phyloP scores from a whole-genome alignment of 2,113 vertebrate genomes.

The Sinocyclocheilus rhinocerous region DNA sequence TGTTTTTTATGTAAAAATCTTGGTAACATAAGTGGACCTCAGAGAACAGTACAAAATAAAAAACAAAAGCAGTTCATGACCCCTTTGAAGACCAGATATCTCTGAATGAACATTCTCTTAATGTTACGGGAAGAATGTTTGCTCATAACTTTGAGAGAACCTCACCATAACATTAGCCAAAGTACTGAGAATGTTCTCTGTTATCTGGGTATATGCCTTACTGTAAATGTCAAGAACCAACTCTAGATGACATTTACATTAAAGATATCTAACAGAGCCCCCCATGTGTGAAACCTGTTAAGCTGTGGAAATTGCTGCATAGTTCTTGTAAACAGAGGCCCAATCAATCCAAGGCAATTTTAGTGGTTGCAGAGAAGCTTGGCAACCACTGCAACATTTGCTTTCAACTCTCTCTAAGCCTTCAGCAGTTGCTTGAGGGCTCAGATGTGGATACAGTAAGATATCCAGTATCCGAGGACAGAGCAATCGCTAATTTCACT shows the following conservation, averaged over 20 bases:
- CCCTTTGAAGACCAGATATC: too few relatives aligned
- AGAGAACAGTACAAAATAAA: too few relatives aligned
- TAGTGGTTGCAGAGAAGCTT: conserved; percentile 65
- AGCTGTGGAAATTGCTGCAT: conserved; percentile 42
- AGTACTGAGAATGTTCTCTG: too few relatives aligned
- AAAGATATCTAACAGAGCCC: conserved; percentile 10
- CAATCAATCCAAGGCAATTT: conserved; percentile 66
- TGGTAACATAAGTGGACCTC: too few relatives aligned
- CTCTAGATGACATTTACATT: conserved; percentile 3
- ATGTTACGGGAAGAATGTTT: too few relatives aligned
- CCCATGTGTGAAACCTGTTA: conserved; percentile 49
- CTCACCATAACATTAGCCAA: too few relatives aligned
- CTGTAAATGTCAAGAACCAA: neutral
- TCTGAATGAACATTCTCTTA: too few relatives aligned
- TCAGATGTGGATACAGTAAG: conserved; percentile 52
- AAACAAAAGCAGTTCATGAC: too few relatives aligned
- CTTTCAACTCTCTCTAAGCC: conserved; percentile 60
- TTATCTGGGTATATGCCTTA: too few relatives aligned
- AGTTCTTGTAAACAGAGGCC: conserved; percentile 55
- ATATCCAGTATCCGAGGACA: conserved; percentile 62
- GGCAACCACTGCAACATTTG: conserved; percentile 64
- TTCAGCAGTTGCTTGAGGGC: conserved; percentile 65
- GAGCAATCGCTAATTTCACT: conserved; percentile 50
- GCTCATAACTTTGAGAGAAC: too few relatives aligned
- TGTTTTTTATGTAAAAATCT: too few relatives aligned